Base-by-base conservation (phyloP, 2,797 vertebrate genomes). In the Neoniphon sammara region DNA sequence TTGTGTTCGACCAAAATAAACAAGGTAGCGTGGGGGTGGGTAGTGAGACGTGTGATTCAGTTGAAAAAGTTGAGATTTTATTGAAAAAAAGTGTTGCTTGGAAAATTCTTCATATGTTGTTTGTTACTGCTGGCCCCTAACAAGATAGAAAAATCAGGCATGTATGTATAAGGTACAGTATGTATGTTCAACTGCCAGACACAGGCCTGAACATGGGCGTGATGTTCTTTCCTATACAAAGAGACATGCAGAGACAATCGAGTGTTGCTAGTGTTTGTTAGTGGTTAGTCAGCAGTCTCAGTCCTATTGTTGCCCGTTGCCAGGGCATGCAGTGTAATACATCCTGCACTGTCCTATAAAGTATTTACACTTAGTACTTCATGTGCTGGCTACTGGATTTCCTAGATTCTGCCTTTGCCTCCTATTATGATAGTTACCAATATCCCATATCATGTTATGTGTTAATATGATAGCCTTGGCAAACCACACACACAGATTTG, bases 381-480 rank as follows among this genome's bases (percentile, higher is more conserved):
- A 49, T n/a, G 5, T 36, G 34, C 9, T 63, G 36, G n/a, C 30
- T 5, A 4, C 34, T 30, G 55, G 46, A 56, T 82, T 75, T 53
- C 54, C 75, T 42, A 62, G 8, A 76, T 74, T 53, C 50, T 70
- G 77, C 57, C 64, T 55, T 78, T 53, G 47, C 12, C 59, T 42
- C 66, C 50, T 46, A 27, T 27, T 27, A 25, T 62, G 59, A 23
- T 77, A 76, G 77, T 61, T 78, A 73, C 78, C 36, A 55, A 36
- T 59, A 39, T 23, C 65, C 46, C 34, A 14, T 58, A 31, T 57
- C 46, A 50, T 52, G 72, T 64, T 59, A 12, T 18, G 53, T 71
- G 77, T 72, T 76, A 80, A 82, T 81, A 75, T 55, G 82, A 74
- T 69, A 52, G 30, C 42, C 34, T 72, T 81, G 81, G 75, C 81